Evolutionary conservation across 2,797 vertebrate genomes (phyloP).

Genomic region (Chrysocyon brachyurus): DNA sequence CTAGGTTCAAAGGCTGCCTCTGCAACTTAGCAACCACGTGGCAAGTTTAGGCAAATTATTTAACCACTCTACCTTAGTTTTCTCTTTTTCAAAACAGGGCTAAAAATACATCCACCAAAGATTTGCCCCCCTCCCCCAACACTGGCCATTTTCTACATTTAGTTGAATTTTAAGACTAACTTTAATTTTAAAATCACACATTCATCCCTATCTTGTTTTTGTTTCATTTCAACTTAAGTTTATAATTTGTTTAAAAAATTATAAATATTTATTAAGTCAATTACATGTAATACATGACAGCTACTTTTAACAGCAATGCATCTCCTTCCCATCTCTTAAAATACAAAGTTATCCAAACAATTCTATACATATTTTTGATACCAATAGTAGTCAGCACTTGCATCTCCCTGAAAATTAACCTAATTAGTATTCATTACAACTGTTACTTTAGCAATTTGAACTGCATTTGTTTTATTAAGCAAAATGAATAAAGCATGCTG

Average conservation of each 20-base stretch:
- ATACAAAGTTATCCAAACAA: constrained; percentile 91
- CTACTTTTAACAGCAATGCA: constrained; percentile 90
- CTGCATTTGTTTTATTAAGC: constrained; percentile 89
- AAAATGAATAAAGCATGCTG: constrained; percentile 92
- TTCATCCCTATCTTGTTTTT: constrained; percentile 91
- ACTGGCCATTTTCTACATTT: constrained; percentile 87
- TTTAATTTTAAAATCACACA: constrained; percentile 91
- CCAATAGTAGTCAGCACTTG: constrained; percentile 93
- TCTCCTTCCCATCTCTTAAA: constrained; percentile 87
- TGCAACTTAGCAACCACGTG: background rate
- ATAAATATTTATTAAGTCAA: constrained; percentile 93
- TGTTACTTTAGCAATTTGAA: constrained; percentile 89
- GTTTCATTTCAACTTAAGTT: constrained; percentile 94
- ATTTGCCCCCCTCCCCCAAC: background rate
- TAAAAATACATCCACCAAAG: background rate
- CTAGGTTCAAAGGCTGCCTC: background rate
- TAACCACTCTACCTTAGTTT: constrained; percentile 19
- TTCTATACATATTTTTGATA: constrained; percentile 90
- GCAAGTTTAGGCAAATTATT: background rate
- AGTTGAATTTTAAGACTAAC: constrained; percentile 90
- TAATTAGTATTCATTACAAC: constrained; percentile 90
- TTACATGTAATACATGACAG: constrained; percentile 93
- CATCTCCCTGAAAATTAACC: constrained; percentile 90
- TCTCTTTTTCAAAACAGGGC: constrained; percentile 10
- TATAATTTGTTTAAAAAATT: constrained; percentile 92